Percentiles rank a stretch among this genome's conserved stretches.
These are phyloP conservation scores for Rhea pennata DNA, from an alignment of 2,113 vertebrate genomes.

Conservation along the genomic window DNA sequence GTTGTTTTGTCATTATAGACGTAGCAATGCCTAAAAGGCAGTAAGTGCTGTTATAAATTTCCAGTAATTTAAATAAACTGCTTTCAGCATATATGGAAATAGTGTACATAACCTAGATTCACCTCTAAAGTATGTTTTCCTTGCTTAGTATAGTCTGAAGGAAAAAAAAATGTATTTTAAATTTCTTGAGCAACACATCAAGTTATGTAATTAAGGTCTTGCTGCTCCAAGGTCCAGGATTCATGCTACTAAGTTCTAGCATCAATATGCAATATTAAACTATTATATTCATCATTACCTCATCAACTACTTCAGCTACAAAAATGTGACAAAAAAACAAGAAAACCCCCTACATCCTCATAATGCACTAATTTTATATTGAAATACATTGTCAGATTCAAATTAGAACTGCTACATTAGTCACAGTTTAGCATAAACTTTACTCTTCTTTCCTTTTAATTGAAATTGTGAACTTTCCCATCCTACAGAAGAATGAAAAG, in stretches of 20 bases:
- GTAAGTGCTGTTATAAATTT: not conserved
- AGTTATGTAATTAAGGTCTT: not conserved
- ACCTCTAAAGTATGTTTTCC: rapidly evolving
- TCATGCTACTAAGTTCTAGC: not conserved
- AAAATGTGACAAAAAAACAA: not conserved
- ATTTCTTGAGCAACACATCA: not conserved
- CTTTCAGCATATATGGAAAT: not conserved
- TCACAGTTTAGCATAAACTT: not conserved
- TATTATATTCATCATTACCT: not conserved
- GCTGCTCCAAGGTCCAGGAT: not conserved
- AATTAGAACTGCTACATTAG: not conserved
- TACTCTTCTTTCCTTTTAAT: not conserved
- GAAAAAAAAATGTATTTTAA: not conserved
- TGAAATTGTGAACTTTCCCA: not conserved
- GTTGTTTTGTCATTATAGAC: not conserved
- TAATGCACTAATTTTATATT: not conserved
- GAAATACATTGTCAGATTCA: not conserved
- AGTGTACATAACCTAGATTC: not conserved
- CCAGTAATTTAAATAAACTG: not conserved
- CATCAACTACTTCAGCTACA: not conserved
- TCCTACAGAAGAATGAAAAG: not conserved
- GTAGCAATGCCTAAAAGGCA: not conserved
- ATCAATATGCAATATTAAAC: not conserved
- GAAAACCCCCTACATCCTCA: not conserved
- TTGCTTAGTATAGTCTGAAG: rapidly evolving